Evolutionary conservation across 2,797 vertebrate species (phyloP).

Genomic region (Euphonia xanthogaster): DNA sequence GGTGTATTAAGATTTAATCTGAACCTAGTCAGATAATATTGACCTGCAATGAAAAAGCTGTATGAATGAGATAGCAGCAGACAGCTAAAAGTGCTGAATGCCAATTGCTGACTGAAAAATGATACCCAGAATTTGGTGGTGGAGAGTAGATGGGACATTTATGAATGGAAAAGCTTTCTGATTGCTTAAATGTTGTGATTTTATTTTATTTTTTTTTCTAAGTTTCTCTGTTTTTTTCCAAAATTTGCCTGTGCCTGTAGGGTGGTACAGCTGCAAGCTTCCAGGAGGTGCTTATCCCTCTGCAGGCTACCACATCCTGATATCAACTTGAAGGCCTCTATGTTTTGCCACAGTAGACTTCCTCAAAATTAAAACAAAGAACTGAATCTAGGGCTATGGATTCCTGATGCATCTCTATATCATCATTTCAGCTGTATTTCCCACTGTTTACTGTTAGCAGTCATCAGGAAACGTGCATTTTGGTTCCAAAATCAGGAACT

Average conservation of each 20-base stretch:
- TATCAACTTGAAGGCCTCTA: background rate
- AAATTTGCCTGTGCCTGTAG: background rate
- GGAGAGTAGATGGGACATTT: slow-evolving; percentile 20
- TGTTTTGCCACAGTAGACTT: background rate
- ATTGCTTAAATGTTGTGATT: slow-evolving; percentile 2
- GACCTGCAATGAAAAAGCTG: slow-evolving; percentile 54
- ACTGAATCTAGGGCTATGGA: background rate
- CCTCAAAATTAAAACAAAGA: background rate
- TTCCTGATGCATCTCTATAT: background rate
- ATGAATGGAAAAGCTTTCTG: slow-evolving; percentile 27
- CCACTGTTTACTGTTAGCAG: background rate
- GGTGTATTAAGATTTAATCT: slow-evolving; percentile 60
- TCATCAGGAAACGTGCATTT: background rate
- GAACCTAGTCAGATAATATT: slow-evolving; percentile 53
- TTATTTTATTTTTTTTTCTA: background rate
- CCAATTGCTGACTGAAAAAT: slow-evolving; percentile 54
- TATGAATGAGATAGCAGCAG: slow-evolving; percentile 49
- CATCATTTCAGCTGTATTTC: background rate
- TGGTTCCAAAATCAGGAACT: slow-evolving; percentile 2
- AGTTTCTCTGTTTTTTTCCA: background rate
- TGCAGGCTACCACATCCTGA: background rate
- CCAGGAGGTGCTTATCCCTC: background rate
- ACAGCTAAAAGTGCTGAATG: slow-evolving; percentile 38
- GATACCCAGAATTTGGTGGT: slow-evolving; percentile 40
- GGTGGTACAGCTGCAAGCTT: background rate